Evolutionary conservation across 1,140 invertebrate species (phyloP), one percentile per base, ranked within the genome.

Genomic region (Drosophila nasuta): DNA sequence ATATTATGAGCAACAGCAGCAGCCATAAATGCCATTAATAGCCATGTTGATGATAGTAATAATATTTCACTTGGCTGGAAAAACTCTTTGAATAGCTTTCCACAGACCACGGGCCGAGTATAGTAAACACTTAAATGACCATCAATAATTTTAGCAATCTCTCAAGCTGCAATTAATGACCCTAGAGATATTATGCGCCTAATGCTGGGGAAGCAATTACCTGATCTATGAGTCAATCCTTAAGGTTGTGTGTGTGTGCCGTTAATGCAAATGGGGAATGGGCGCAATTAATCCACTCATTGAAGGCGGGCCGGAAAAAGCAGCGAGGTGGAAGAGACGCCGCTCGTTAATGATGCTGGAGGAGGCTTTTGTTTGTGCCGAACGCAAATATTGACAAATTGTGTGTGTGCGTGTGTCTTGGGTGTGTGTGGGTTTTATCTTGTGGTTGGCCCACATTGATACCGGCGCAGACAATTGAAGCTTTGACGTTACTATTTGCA

Each of bases 381-480:
- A 65, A 54, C 41, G 7, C 54, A 63, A 81, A 86, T 78, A 81
- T 85, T 81, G 69, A 68, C 68, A 63, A 76, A 72, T 66, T 71
- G 57, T 20, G 56, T 46, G 46, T 25, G 60, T 10, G 49, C 13
- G 13, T 13, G 13, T 13, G 13, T 13, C 13, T 13, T 13, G 13
- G 13, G 56, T 46, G 46, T 25, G 60, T 10, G 49, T 57, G 48
- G 28, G 51, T 13, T 43, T 20, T 58, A n/a, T 49, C 43, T 67
- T 57, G 54, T 3, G 51, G 58, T 82, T 74, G 75, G 74, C 78
- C 63, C 75, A 77, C 79, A 66, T 66, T 6, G 57, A 43, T 28
- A 49, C 64, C 51, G 64, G 64, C 64, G 35, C 58, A 60, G 48
- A 66, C 51, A 71, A 33, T 49, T 38, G 58, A 63, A 63, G 59